Evolutionary conservation across 2,888 invertebrate genomes (phyloP), one percentile per base, ranked within the genome.

Genomic region (Tetropium fuscum): DNA sequence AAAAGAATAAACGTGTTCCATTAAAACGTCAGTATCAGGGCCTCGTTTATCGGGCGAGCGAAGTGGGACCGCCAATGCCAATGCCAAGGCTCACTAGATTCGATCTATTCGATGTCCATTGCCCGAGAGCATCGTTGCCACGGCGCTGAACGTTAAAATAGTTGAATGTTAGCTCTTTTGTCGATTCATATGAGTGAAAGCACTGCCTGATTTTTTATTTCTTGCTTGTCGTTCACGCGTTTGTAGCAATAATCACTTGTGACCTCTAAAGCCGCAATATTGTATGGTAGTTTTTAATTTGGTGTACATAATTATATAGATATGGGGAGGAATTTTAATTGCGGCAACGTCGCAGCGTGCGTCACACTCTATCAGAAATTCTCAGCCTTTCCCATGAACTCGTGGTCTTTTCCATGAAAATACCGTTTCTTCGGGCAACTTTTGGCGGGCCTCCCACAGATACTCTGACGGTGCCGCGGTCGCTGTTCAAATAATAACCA

Each of bases 1-100:
- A 73, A 75, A 70, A 75, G 73, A 75, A 74, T 72, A 74, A 72
- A 64, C 74, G 64, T 73, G 73, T 75, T 74, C 75, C 73, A 72
- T 74, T 65, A 65, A 65, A 62, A 53, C 53, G 48, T 74, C 59
- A 63, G 45, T 53, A 63, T 66, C 65, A 60, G 53, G 60, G 61
- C 38, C 61, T 51, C 44, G 59, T 56, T 62, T 53, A 62, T 54
- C 56, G 44, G 40, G 43, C 30, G 30, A 56, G 32, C 36, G 67
- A 72, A 70, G 70, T 71, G 71, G 71, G 66, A 60, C 72, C 67
- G 67, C 41, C 61, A 48, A 43, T 48, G 56, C 54, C 53, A 53
- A 53, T 43, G 43, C 44, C 53, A 44, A 44, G 44, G 53, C 22
- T 34, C 43, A 20, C 36, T 43, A 30, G 44, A 53, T 43, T 43